A percentile compares a stretch with the other conserved stretches of the same genome.
phyloP scores from a whole-genome alignment of 2,888 invertebrate genomes.

The Lepetodrilus schrolli region DNA sequence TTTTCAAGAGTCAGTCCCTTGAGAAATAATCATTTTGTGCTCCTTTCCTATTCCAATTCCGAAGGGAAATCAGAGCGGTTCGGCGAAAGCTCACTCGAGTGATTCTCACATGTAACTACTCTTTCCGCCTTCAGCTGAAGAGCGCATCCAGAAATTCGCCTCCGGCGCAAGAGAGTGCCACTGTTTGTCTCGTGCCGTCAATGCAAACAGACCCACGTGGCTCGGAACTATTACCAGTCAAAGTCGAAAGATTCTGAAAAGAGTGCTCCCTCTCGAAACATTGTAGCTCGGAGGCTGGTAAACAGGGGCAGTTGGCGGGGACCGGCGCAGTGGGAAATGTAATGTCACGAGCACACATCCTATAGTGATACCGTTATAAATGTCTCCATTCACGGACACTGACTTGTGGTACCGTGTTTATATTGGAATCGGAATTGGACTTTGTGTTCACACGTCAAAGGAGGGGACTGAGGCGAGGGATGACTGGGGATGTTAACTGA shows the following conservation, averaged over 20 bases:
- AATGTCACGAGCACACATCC: constrained; percentile 11
- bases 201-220: constrained; percentile 31
- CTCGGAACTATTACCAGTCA: constrained; percentile 4
- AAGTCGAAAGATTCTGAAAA: constrained; percentile 16
- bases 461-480: no score
- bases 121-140: constrained; percentile 18
- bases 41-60: constrained; percentile 9
- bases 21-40: constrained; percentile 18
- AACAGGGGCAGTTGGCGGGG: constrained; percentile 32
- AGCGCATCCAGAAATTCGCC: constrained; percentile 27
- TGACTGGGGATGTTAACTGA: no score
- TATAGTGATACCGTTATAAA: not conserved
- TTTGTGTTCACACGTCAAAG: not conserved
- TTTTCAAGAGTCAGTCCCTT: not conserved
- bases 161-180: constrained; percentile 17
- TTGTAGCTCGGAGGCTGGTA: constrained; percentile 9
- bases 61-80: constrained; percentile 18
- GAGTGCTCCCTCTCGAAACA: not conserved
- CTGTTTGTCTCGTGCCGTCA: constrained; percentile 24
- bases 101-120: constrained; percentile 20
- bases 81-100: not conserved
- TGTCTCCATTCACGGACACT: not conserved
- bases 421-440: constrained; percentile 14
- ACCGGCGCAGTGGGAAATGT: constrained; percentile 13
- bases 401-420: constrained; percentile 7